A percentile compares a stretch with the other conserved stretches of the same genome.
These are phyloP conservation scores for Pterophyllum scalare DNA, from an alignment of 2,113 vertebrate species.

Conservation along the genomic window DNA sequence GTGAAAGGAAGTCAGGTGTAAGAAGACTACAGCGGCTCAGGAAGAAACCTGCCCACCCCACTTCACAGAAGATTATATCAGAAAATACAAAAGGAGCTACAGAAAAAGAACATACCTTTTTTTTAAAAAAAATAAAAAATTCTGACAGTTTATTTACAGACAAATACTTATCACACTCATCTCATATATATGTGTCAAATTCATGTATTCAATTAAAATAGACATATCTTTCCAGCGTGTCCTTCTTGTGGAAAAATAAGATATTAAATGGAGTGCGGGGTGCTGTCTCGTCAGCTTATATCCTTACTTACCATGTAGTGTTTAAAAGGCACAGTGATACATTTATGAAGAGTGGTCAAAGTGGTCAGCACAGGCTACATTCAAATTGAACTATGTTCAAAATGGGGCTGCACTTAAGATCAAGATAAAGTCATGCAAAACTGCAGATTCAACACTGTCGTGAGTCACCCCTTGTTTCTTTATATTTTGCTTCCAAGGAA, in stretches of 20 bases:
- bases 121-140: neutral
- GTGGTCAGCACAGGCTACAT: neutral
- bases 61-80: slow-evolving; percentile 17
- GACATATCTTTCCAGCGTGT: neutral
- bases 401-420: neutral
- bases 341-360: neutral
- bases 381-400: neutral
- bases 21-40: slow-evolving; percentile 33
- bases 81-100: neutral
- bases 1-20: slow-evolving; percentile 53
- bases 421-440: neutral
- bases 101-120: neutral
- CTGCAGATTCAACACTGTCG: too few relatives aligned
- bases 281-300: neutral
- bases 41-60: slow-evolving; percentile 23
- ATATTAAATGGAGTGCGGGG: neutral
- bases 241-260: neutral
- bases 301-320: neutral
- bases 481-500: neutral
- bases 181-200: neutral
- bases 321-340: neutral
- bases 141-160: slow-evolving; percentile 31
- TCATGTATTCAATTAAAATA: neutral
- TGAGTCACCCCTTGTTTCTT: neutral
- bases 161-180: neutral